Conservation (phyloP, 2,797 vertebrate species). For the Rachycentron canadum region DNA sequence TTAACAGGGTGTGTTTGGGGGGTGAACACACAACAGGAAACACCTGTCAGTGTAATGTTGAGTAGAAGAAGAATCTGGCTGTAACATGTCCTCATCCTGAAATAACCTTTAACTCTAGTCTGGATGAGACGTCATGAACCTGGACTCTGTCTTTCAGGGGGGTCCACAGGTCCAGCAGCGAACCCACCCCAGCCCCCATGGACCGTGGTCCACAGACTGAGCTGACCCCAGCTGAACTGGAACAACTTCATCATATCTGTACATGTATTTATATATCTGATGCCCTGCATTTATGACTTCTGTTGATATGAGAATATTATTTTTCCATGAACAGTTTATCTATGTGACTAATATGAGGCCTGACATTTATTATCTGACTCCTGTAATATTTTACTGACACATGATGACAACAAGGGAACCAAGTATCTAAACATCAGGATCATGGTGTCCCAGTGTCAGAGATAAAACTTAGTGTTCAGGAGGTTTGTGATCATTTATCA, state of each 20-base stretch:
- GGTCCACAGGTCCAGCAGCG: constrained; percentile 73
- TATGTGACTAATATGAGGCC: constrained; percentile 65
- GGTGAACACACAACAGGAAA: too few relatives aligned
- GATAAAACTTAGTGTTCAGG: too few relatives aligned
- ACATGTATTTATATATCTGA: constrained; percentile 77
- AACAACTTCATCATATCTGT: constrained; percentile 75
- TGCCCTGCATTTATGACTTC: constrained; percentile 76
- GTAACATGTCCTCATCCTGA: too few relatives aligned
- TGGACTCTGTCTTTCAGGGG: constrained; percentile 74
- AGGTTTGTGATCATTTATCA: too few relatives aligned
- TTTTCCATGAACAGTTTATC: constrained; percentile 74
- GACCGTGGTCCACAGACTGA: constrained; percentile 79
- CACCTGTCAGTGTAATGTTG: too few relatives aligned
- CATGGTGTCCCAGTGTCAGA: too few relatives aligned
- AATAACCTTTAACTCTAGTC: too few relatives aligned
- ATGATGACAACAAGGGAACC: background rate
- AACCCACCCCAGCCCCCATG: constrained; percentile 76
- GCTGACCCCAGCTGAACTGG: constrained; percentile 76
- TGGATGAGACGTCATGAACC: too few relatives aligned
- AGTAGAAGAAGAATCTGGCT: too few relatives aligned
- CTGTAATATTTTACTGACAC: constrained; percentile 54
- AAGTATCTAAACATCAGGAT: too few relatives aligned
- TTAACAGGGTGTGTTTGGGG: too few relatives aligned
- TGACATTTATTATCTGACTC: constrained; percentile 72
- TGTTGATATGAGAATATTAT: constrained; percentile 78